phyloP scores from a whole-genome alignment of 2,888 invertebrate genomes.

The Monochamus alternatus region DNA sequence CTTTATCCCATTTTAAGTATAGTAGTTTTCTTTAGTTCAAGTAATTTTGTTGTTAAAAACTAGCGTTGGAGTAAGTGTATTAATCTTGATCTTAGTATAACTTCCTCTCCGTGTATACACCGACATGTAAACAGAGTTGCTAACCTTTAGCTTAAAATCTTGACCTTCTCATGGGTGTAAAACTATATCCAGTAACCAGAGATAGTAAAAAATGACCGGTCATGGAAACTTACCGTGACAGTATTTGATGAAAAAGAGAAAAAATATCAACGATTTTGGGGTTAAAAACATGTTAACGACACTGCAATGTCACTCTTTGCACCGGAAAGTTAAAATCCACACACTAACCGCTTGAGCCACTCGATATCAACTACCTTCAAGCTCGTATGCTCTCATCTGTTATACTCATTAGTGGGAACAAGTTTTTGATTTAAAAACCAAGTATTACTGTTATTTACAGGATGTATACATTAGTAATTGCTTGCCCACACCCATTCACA shows the following conservation, averaged over 20 bases:
- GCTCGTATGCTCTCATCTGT: not conserved
- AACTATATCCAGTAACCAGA: no score
- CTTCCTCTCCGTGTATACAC: no score
- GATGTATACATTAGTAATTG: not conserved
- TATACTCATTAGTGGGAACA: not conserved
- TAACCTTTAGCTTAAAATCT: no score
- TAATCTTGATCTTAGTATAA: no score
- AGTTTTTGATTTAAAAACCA: not conserved
- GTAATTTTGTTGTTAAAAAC: no score
- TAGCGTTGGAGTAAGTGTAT: no score
- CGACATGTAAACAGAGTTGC: no score
- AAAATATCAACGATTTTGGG: not conserved
- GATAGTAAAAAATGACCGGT: not conserved
- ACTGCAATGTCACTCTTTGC: not conserved
- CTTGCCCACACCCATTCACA: no score
- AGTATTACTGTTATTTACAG: not conserved
- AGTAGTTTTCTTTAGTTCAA: no score
- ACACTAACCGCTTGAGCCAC: not conserved
- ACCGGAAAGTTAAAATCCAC: not conserved
- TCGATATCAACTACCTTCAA: not conserved
- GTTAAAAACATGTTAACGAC: not conserved
- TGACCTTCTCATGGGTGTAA: no score
- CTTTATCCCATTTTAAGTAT: no score
- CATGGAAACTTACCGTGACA: not conserved
- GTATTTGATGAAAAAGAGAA: not conserved